Conservation (phyloP, 2,888 invertebrate species). For the Chrysotoxum bicinctum region DNA sequence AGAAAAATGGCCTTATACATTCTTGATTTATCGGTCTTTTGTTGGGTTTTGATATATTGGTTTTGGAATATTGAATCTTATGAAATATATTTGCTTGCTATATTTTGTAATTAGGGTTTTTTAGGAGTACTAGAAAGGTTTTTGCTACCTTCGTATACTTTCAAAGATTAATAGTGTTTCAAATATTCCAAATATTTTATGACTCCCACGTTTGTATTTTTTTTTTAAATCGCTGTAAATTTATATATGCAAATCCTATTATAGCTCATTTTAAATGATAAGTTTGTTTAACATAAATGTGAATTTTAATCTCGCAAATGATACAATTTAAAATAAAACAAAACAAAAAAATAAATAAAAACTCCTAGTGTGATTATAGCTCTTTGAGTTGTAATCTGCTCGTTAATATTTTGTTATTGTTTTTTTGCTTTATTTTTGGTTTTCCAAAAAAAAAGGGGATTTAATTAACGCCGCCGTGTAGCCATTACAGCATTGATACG, state of each 20-base stretch:
- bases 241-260: not conserved
- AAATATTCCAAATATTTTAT: no score
- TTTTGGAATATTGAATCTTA: no score
- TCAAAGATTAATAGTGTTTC: no score
- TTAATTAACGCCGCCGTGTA: slow-evolving; percentile 41
- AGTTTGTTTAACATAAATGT: not conserved
- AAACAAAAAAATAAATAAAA: not conserved
- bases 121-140: no score
- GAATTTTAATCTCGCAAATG: slow-evolving; percentile 17
- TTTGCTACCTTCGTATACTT: no score
- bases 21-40: no score
- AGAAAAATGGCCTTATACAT: no score
- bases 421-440: not conserved
- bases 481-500: slow-evolving; percentile 27
- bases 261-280: not conserved
- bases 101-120: no score
- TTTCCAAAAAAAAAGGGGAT: not conserved
- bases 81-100: no score
- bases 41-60: no score
- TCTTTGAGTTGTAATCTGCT: slow-evolving; percentile 17
- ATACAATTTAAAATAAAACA: slow-evolving; percentile 16
- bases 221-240: not conserved
- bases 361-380: not conserved
- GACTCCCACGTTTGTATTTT: no score
- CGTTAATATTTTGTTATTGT: not conserved